A percentile compares a stretch with the other conserved stretches of the same genome.
phyloP scores from a whole-genome alignment of 35 echinoderm and acorn worm species.

The Stichopus chloronotus region DNA sequence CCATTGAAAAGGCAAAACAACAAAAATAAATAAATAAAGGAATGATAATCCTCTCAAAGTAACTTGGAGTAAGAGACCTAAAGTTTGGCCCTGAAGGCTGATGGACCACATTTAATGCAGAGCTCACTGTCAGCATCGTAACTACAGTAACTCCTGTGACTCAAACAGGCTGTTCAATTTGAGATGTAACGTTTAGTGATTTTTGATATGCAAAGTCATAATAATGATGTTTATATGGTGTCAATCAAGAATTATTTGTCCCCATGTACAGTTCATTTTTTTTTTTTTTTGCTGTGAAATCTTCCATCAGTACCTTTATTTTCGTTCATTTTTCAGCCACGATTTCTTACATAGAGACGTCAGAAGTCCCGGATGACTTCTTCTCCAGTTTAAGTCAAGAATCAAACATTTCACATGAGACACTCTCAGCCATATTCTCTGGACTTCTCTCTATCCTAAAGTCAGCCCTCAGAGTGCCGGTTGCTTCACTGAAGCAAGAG shows the following conservation, averaged over 20 bases:
- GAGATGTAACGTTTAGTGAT: no score
- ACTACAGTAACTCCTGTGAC: no score
- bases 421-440: constrained; percentile 38
- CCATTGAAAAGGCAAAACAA: no score
- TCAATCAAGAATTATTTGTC: not conserved
- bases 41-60: no score
- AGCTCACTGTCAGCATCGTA: no score
- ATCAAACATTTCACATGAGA: constrained; percentile 5
- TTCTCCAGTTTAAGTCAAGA: constrained; percentile 11
- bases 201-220: no score
- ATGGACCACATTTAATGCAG: no score
- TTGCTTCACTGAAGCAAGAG: constrained; percentile 53
- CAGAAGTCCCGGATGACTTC: constrained; percentile 47
- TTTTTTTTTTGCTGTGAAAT: not conserved
- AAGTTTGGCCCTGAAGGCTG: no score
- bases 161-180: no score
- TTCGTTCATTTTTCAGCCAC: not conserved
- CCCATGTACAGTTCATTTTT: not conserved
- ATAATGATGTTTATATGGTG: not conserved
- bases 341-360: constrained; percentile 30
- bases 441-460: constrained; percentile 43
- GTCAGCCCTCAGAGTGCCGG: constrained; percentile 40
- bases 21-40: no score
- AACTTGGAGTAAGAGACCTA: no score
- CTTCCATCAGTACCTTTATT: not conserved